phyloP scores from a whole-genome alignment of 2,797 vertebrate species.

The Anableps anableps region DNA sequence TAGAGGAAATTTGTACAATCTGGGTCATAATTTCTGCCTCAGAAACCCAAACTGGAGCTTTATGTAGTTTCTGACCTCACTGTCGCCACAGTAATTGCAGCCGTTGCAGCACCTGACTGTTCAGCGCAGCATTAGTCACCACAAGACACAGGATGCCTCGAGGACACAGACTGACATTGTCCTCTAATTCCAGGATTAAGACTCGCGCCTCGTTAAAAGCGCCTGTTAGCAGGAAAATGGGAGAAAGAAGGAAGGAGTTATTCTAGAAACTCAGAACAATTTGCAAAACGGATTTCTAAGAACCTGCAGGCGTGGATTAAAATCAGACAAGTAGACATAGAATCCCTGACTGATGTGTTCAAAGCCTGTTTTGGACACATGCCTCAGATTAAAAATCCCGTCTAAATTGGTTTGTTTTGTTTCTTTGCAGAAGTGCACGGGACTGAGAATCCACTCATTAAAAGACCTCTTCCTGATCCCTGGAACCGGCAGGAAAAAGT shows the following conservation, averaged over 20 bases:
- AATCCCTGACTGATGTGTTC: background rate
- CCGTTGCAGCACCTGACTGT: constrained; percentile 27
- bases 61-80: constrained; percentile 5
- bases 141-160: constrained; percentile 56
- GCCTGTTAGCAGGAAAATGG: constrained; percentile 49
- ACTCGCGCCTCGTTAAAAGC: constrained; percentile 40
- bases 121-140: constrained; percentile 49
- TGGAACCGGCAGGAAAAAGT: constrained; percentile 61
- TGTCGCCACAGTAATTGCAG: constrained; percentile 8
- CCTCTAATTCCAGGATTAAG: constrained; percentile 56
- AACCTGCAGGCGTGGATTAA: constrained; percentile 10
- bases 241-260: constrained; percentile 11
- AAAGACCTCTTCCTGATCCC: constrained; percentile 56
- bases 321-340: background rate
- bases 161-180: constrained; percentile 48
- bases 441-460: constrained; percentile 65
- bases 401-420: constrained; percentile 18
- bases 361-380: constrained; percentile 21
- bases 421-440: constrained; percentile 64
- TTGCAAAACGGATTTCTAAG: background rate
- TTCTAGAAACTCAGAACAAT: constrained; percentile 9
- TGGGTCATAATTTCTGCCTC: background rate
- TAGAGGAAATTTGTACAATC: constrained; percentile 6
- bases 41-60: constrained; percentile 17
- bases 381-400: constrained; percentile 12